These are phyloP conservation scores for Triplophysa dalaica DNA, from an alignment of 2,113 vertebrate genomes.

Conservation along the genomic window DNA sequence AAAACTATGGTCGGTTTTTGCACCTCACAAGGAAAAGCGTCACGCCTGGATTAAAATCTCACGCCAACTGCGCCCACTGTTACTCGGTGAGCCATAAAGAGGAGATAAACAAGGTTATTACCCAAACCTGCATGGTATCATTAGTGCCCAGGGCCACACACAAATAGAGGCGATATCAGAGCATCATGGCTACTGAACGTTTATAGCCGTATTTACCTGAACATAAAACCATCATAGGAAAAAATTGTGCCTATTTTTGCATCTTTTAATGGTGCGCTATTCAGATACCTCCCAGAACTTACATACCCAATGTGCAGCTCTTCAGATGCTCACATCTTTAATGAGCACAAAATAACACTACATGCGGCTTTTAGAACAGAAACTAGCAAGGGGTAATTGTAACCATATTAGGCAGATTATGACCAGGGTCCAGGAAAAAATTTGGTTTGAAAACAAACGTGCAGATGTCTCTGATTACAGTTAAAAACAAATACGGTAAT, in stretches of 20 bases:
- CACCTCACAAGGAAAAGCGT: constrained; percentile 58
- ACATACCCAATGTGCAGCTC: not conserved
- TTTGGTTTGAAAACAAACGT: not conserved
- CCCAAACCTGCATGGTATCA: constrained; percentile 45
- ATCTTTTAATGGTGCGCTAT: constrained; percentile 11
- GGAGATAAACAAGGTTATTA: constrained; percentile 48
- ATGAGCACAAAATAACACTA: constrained; percentile 10
- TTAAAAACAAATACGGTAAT: not conserved
- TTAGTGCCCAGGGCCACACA: constrained; percentile 45
- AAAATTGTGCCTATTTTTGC: not conserved
- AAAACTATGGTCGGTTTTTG: constrained; percentile 54
- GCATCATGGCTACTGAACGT: constrained; percentile 23
- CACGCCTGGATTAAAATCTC: constrained; percentile 42
- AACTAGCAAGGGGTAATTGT: constrained; percentile 9
- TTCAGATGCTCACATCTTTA: not conserved
- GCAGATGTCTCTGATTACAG: constrained; percentile 6
- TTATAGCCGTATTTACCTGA: constrained; percentile 41
- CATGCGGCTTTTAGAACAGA: constrained; percentile 5
- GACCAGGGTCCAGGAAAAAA: not conserved
- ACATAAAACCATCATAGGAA: constrained; percentile 28
- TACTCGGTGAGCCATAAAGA: constrained; percentile 34
- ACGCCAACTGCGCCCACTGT: constrained; percentile 19
- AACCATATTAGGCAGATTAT: not conserved
- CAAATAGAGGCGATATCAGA: constrained; percentile 44
- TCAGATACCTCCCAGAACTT: not conserved